These are phyloP conservation scores for Callyntrura guangdongensis DNA, from an alignment of 2,888 invertebrate species.

Conservation along the genomic window DNA sequence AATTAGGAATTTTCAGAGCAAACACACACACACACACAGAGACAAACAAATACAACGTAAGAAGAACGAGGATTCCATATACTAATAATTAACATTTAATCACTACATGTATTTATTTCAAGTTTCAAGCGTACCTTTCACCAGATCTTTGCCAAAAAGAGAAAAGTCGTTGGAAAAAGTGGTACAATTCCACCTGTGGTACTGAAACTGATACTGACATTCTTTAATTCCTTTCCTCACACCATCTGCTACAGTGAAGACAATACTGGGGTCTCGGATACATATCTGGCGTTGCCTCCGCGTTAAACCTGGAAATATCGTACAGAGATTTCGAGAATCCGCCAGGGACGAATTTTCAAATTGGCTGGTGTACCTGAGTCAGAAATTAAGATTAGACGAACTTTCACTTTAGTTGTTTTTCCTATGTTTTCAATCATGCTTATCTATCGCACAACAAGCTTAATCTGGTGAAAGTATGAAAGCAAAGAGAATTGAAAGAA, in stretches of 20 bases:
- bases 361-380: slow-evolving; percentile 83
- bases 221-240: slow-evolving; percentile 81
- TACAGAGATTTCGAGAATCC: slow-evolving; percentile 79
- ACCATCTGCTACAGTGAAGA: slow-evolving; percentile 79
- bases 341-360: slow-evolving; percentile 71
- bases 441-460: no score
- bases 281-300: slow-evolving; percentile 82
- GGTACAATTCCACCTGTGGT: slow-evolving; percentile 83
- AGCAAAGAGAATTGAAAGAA: neutral
- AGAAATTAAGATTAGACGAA: no score
- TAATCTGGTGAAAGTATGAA: no score
- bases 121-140: no score
- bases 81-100: no score
- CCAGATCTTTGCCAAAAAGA: slow-evolving; percentile 83
- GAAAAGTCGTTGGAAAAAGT: slow-evolving; percentile 81
- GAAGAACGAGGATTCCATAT: no score
- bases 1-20: no score
- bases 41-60: no score
- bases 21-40: no score
- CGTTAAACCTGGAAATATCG: slow-evolving; percentile 80
- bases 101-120: no score
- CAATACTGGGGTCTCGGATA: slow-evolving; percentile 71
- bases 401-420: no score
- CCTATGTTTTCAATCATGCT: no score
- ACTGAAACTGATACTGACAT: slow-evolving; percentile 83